Percentiles rank a stretch among this genome's conserved stretches.
Evolutionary conservation across 2,113 vertebrate genomes (phyloP).

Genomic region (Mionectes macconnelli): DNA sequence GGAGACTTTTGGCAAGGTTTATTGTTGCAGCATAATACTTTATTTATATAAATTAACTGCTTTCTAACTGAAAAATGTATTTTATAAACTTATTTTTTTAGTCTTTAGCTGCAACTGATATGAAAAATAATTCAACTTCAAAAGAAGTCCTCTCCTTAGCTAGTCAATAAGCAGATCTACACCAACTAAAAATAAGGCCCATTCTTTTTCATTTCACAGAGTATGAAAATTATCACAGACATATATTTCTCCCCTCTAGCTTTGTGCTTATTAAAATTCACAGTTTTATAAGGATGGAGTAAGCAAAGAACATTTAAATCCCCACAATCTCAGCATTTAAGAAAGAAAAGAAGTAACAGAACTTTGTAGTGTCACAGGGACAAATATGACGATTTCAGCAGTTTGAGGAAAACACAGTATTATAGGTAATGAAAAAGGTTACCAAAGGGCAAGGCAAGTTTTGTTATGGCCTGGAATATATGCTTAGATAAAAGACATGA

Average conservation of each 20-base stretch:
- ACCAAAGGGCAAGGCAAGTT: neutral
- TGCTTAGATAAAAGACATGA: conserved; percentile 41
- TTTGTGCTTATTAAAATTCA: neutral
- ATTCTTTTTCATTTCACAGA: neutral
- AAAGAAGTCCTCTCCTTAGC: neutral
- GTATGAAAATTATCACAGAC: neutral
- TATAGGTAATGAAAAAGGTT: conserved; percentile 31
- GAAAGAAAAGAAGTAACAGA: neutral
- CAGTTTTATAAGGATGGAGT: neutral
- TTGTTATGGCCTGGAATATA: neutral
- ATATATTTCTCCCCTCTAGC: neutral
- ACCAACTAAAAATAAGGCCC: neutral
- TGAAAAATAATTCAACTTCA: neutral
- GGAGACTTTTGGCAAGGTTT: neutral
- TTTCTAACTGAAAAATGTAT: neutral
- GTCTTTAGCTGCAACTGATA: neutral
- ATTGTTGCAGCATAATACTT: neutral
- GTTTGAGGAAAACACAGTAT: neutral
- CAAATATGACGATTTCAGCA: neutral
- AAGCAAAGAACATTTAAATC: neutral
- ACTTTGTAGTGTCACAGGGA: neutral
- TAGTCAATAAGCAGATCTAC: neutral
- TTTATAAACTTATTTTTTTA: neutral
- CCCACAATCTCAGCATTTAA: neutral
- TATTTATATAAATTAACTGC: neutral